These are phyloP conservation scores for Plebejus melissa DNA, from an alignment of 2,888 invertebrate genomes.

Conservation along the genomic window DNA sequence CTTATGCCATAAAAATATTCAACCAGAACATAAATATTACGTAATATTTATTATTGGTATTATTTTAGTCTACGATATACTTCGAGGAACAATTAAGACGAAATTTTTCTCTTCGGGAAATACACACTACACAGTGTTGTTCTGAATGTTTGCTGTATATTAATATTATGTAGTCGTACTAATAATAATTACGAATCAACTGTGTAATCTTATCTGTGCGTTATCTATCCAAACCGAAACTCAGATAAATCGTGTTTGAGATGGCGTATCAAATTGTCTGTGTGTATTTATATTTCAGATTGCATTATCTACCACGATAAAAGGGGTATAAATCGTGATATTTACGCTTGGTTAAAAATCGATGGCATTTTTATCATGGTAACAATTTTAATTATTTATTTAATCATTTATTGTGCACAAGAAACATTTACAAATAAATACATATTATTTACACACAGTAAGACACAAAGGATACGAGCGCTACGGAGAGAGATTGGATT, in stretches of 20 bases:
- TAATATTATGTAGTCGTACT: conserved; percentile 37
- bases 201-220: conserved; percentile 54
- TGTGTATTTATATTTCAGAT: conserved; percentile 63
- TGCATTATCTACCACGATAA: conserved; percentile 55
- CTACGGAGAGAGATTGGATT: too few species aligned
- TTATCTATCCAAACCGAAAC: conserved; percentile 58
- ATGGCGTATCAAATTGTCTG: conserved; percentile 57
- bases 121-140: not conserved
- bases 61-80: not conserved
- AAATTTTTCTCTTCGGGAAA: not conserved
- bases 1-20: not conserved
- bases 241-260: conserved; percentile 59
- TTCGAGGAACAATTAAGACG: not conserved
- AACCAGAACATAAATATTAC: not conserved
- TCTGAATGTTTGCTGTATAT: not conserved
- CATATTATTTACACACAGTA: too few species aligned
- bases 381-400: too few species aligned
- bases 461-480: too few species aligned
- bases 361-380: conserved; percentile 24
- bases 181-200: conserved; percentile 58
- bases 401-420: too few species aligned
- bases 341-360: conserved; percentile 36
- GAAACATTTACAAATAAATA: too few species aligned
- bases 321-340: conserved; percentile 40
- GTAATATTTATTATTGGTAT: too few species aligned